Conservation (phyloP, 2,797 vertebrate genomes). For the Trichosurus vulpecula region DNA sequence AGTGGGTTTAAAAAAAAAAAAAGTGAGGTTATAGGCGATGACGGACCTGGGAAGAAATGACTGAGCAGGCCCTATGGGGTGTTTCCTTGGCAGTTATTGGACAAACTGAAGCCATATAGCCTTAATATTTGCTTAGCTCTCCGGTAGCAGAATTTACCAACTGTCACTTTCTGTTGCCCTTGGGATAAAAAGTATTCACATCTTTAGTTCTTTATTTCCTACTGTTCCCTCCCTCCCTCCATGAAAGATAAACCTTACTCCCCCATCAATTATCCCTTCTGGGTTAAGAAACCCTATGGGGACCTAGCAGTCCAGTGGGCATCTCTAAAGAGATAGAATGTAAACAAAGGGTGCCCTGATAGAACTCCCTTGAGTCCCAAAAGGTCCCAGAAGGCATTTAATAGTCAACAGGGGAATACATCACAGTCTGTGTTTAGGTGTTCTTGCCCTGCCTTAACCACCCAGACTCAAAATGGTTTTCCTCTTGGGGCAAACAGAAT, state of each 20-base stretch:
- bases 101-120: background rate
- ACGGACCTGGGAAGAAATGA: background rate
- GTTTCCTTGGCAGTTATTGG: background rate
- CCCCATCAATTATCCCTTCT: background rate
- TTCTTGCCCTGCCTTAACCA: background rate
- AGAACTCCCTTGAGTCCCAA: background rate
- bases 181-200: background rate
- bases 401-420: background rate
- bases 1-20: too few relatives aligned
- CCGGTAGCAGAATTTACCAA: background rate
- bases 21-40: background rate
- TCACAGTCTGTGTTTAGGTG: background rate
- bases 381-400: background rate
- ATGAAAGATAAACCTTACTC: background rate
- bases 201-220: background rate
- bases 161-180: background rate
- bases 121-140: background rate
- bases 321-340: background rate
- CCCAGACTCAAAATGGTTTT: background rate
- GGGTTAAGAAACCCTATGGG: background rate
- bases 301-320: background rate
- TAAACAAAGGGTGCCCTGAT: background rate
- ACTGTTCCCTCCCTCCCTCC: background rate
- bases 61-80: background rate
- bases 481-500: background rate